Conservation (phyloP, 1,140 invertebrate genomes). For the Teleopsis dalmanni region DNA sequence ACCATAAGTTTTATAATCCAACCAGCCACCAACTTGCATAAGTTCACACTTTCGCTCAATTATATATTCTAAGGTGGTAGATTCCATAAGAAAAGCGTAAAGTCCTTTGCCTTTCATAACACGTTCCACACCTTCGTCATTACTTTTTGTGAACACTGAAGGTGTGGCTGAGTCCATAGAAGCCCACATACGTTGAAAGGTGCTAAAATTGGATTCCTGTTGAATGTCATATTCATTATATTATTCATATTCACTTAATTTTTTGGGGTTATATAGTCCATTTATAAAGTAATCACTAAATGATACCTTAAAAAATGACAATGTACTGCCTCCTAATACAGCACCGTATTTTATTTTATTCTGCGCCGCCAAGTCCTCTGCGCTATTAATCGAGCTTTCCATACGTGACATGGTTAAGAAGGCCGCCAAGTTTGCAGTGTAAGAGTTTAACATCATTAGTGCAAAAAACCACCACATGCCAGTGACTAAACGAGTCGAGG, state of each 20-base stretch:
- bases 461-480: constrained; percentile 96
- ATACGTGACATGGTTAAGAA: constrained; percentile 84
- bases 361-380: constrained; percentile 84
- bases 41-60: constrained; percentile 86
- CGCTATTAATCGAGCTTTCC: constrained; percentile 75
- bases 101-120: constrained; percentile 70
- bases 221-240: too few relatives aligned
- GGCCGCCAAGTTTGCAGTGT: constrained; percentile 92
- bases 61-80: constrained; percentile 82
- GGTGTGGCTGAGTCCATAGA: constrained; percentile 68
- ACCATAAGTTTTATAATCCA: constrained; percentile 79
- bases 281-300: too few relatives aligned
- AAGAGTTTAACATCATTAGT: constrained; percentile 92
- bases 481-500: constrained; percentile 71
- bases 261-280: too few relatives aligned
- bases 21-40: constrained; percentile 83
- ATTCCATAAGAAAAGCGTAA: constrained; percentile 94
- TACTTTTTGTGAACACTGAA: constrained; percentile 65
- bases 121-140: constrained; percentile 73
- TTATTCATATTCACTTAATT: not conserved
- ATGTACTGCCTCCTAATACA: constrained; percentile 65
- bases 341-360: constrained; percentile 83
- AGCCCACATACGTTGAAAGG: constrained; percentile 55
- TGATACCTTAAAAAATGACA: constrained; percentile 67
- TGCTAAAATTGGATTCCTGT: constrained; percentile 39